Percentiles rank a stretch among this genome's conserved stretches.
phyloP scores from a whole-genome alignment of 2,113 vertebrate species.

The Megaleporinus macrocephalus region DNA sequence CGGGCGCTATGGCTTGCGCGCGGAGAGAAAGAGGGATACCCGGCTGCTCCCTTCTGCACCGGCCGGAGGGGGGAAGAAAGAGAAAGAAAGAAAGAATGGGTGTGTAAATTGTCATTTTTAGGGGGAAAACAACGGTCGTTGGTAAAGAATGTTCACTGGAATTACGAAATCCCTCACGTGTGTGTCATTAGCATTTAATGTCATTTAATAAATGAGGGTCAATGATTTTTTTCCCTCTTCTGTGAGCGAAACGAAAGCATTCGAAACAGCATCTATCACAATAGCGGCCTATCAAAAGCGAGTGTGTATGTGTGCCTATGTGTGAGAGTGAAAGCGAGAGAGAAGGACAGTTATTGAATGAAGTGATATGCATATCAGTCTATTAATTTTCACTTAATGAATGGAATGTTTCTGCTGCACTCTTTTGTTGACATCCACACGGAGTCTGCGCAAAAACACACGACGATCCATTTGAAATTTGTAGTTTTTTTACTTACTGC shows the following conservation, averaged over 20 bases:
- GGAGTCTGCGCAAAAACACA: no score
- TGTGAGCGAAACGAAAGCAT: conserved; percentile 71
- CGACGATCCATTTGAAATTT: background rate
- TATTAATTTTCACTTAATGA: conserved; percentile 18
- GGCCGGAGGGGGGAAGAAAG: conserved; percentile 38
- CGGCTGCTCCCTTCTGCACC: conserved; percentile 87
- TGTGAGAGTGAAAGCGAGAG: background rate
- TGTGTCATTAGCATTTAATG: conserved; percentile 76
- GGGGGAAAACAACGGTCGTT: conserved; percentile 86
- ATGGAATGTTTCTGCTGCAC: conserved; percentile 49
- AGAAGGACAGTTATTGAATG: conserved; percentile 45
- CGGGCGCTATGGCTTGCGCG: conserved; percentile 95
- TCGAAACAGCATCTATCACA: conserved; percentile 68
- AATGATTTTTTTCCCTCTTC: conserved; percentile 61
- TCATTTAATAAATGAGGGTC: conserved; percentile 75
- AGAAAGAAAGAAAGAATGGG: conserved; percentile 44
- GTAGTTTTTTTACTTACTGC: conserved; percentile 29
- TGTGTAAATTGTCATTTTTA: conserved; percentile 91
- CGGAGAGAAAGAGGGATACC: conserved; percentile 92
- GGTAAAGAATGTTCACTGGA: conserved; percentile 90
- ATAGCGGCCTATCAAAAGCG: conserved; percentile 58
- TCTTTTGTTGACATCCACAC: conserved; percentile 61
- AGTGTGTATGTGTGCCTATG: background rate
- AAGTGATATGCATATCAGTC: conserved; percentile 13
- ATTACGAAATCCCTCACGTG: conserved; percentile 85